These are phyloP conservation scores for Holothuria glaberrima DNA, from an alignment of 35 echinoderm and acorn worm genomes.

Conservation along the genomic window DNA sequence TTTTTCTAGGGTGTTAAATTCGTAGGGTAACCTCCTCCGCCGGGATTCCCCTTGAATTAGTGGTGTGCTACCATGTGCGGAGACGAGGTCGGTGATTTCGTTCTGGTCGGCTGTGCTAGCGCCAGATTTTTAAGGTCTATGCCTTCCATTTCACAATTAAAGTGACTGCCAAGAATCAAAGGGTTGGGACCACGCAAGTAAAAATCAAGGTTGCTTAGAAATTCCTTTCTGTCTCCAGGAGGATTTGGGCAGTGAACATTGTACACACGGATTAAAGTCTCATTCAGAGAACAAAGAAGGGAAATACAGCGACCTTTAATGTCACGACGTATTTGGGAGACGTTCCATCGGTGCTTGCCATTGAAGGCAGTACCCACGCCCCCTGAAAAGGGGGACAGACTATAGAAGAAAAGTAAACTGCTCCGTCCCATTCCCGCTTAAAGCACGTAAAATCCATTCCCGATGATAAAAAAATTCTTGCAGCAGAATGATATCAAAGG, in stretches of 20 bases:
- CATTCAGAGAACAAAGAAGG: neutral
- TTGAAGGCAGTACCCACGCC: neutral
- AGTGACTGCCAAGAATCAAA: too few relatives aligned
- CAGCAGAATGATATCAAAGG: neutral
- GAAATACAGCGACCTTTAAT: neutral
- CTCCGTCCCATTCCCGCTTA: neutral
- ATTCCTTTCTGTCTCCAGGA: neutral
- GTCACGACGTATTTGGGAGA: neutral
- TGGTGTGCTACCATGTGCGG: too few relatives aligned
- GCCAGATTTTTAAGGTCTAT: too few relatives aligned
- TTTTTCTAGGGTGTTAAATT: too few relatives aligned
- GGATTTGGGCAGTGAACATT: conserved; percentile 1
- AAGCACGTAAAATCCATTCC: neutral
- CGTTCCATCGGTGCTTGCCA: neutral
- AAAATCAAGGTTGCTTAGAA: neutral
- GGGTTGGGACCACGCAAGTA: neutral
- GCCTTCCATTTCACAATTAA: too few relatives aligned
- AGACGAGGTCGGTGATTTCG: too few relatives aligned
- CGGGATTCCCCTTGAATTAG: too few relatives aligned
- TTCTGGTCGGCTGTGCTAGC: too few relatives aligned
- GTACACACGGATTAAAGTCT: neutral
- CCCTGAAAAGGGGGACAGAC: neutral
- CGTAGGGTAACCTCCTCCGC: too few relatives aligned
- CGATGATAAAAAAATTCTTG: neutral
- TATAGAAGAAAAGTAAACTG: neutral